A percentile compares a stretch with the other conserved stretches of the same genome.
Evolutionary conservation across 2,888 invertebrate species (phyloP).

Genomic region (Crocallis elinguaria): DNA sequence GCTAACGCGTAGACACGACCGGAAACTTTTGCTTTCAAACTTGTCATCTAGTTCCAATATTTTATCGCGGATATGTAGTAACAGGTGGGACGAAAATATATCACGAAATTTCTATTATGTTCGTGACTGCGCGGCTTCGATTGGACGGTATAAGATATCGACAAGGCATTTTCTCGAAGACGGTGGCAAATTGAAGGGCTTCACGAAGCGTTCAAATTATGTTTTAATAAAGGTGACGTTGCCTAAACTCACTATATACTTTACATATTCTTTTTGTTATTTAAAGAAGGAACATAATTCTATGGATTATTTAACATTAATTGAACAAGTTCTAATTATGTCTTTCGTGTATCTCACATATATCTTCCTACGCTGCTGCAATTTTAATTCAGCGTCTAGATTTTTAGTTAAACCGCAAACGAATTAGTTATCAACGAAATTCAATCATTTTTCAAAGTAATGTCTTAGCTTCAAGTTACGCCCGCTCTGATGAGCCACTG

Average conservation of each 20-base stretch:
- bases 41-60: constrained; percentile 15
- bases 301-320: too few relatives aligned
- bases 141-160: constrained; percentile 26
- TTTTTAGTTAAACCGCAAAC: background rate
- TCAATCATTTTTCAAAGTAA: constrained; percentile 19
- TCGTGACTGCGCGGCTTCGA: constrained; percentile 27
- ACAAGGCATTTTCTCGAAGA: constrained; percentile 20
- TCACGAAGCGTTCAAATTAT: constrained; percentile 11
- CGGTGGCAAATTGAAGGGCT: constrained; percentile 8
- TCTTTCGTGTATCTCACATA: background rate
- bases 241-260: background rate
- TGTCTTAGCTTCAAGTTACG: constrained; percentile 10
- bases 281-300: too few relatives aligned
- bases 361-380: background rate
- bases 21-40: background rate
- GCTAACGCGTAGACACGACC: constrained; percentile 1
- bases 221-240: constrained; percentile 9
- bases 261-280: background rate
- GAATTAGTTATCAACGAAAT: constrained; percentile 5
- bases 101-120: constrained; percentile 27
- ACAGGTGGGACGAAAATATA: constrained; percentile 28
- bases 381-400: background rate
- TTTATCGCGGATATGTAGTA: constrained; percentile 20
- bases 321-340: background rate
- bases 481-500: constrained; percentile 14